A percentile compares a stretch with the other conserved stretches of the same genome.
Evolutionary conservation across 2,797 vertebrate genomes (phyloP).

Genomic region (Cynopterus sphinx): DNA sequence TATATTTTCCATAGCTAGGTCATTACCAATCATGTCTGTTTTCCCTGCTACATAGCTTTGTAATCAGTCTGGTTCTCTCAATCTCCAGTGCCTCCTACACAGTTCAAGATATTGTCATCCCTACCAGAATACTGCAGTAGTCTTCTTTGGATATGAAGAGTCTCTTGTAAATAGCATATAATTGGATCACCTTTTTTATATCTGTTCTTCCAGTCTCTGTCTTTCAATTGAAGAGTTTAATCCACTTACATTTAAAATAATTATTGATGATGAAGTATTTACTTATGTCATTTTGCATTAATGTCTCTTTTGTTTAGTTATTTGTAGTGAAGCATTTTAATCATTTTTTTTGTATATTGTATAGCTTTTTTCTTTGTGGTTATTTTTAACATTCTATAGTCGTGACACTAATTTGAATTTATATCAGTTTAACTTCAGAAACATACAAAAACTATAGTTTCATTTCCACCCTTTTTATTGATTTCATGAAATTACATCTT

Average conservation of each 20-base stretch:
- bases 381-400: not conserved
- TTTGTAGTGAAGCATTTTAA: not conserved
- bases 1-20: not conserved
- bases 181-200: not conserved
- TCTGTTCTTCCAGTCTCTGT: not conserved
- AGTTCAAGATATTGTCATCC: not conserved
- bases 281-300: not conserved
- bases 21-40: not conserved
- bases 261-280: not conserved
- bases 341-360: not conserved
- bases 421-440: not conserved
- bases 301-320: not conserved
- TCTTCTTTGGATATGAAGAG: not conserved
- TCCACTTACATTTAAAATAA: not conserved
- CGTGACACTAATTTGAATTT: not conserved
- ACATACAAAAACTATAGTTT: not conserved
- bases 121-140: not conserved
- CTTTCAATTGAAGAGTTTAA: not conserved
- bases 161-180: not conserved
- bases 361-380: not conserved
- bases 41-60: not conserved
- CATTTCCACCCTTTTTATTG: not conserved
- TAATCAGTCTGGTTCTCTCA: not conserved
- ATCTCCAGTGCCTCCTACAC: not conserved
- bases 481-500: not conserved